Percentiles rank a stretch among this genome's conserved stretches.
Conservation (phyloP, 2,888 invertebrate genomes). For the Oscheius myriophilus region DNA sequence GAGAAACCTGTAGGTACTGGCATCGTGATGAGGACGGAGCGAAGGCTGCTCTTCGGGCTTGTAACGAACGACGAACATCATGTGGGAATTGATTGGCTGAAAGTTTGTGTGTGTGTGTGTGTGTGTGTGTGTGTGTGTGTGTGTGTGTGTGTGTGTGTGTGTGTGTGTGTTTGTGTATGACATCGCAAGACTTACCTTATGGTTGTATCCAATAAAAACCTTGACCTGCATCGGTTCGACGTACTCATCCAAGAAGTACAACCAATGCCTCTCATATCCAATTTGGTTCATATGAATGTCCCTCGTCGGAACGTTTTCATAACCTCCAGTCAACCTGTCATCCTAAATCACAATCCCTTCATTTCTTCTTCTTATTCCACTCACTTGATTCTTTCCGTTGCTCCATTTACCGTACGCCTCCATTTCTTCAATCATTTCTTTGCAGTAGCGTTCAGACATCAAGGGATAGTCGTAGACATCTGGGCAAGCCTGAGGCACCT, state of each 20-base stretch:
- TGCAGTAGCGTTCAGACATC: conserved; percentile 82
- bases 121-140: too few species aligned
- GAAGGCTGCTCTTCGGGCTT: conserved; percentile 93
- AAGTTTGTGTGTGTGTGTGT: not conserved
- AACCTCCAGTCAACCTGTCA: conserved; percentile 86
- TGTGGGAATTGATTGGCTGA: conserved; percentile 87
- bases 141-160: too few species aligned
- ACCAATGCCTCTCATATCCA: conserved; percentile 81
- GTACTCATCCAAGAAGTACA: conserved; percentile 85
- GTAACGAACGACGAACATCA: conserved; percentile 99
- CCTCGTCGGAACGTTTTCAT: conserved; percentile 96
- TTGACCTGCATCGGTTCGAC: conserved; percentile 90
- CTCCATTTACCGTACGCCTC: conserved; percentile 92
- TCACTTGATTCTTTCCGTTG: conserved; percentile 84
- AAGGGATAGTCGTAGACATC: conserved; percentile 97
- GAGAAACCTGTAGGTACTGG: conserved; percentile 79
- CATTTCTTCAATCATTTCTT: conserved; percentile 87
- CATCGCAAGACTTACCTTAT: conserved; percentile 81
- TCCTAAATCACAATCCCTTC: conserved; percentile 76
- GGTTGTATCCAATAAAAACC: conserved; percentile 87
- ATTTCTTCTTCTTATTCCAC: conserved; percentile 40
- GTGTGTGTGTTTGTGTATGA: too few species aligned
- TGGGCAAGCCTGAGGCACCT: conserved; percentile 81
- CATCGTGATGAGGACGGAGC: conserved; percentile 94
- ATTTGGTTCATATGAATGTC: conserved; percentile 98